Evolutionary conservation across 2,888 invertebrate genomes (phyloP), one percentile per base, ranked within the genome.

Genomic region (Eumacrocentrus americanus): DNA sequence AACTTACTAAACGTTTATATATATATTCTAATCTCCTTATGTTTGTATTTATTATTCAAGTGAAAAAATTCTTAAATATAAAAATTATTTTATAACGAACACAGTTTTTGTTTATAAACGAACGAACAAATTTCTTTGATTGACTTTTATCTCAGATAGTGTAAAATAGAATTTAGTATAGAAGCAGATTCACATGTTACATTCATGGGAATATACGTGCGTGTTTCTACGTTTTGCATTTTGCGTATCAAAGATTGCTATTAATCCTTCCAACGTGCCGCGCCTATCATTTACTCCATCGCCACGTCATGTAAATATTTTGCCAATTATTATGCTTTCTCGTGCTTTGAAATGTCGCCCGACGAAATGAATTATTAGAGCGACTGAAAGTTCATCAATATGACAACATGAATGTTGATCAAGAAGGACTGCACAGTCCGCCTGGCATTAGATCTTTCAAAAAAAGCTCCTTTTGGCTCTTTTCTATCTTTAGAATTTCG

Each of bases 51-150:
- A 46, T 46, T 22, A 9, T 35, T 42, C n/a, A 47, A 46, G 51
- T 57, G 46, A 57, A 59, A 59, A 60, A 22, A 47, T 62, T 34
- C 48, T 29, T 50, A 53, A 62, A 23, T 40, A 56, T 67, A 64
- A 16, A 46, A 68, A 22, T 47, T 35, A 23, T 47, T 47, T 50
- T 34, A 50, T 34, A 14, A 50, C 54, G 40, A 51, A 58, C 22
- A 58, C 37, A 58, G 1, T 53, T 38, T 44, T 44, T 50, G 12
- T 29, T 54, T 12, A 9, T 46, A 22, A 51, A 47, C 54, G 50
- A 58, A 61, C 40, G 18, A 59, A 59, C 20, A 34, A 40, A 48
- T 51, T 57, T 14, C 29, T 23, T 16, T 3, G 38, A 56, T 62
- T 51, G 38, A 55, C 42, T 44, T 48, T 53, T 40, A 25, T 50